Base-by-base conservation (phyloP, 2,797 vertebrate genomes). In the Gymnopithys bicolor region DNA sequence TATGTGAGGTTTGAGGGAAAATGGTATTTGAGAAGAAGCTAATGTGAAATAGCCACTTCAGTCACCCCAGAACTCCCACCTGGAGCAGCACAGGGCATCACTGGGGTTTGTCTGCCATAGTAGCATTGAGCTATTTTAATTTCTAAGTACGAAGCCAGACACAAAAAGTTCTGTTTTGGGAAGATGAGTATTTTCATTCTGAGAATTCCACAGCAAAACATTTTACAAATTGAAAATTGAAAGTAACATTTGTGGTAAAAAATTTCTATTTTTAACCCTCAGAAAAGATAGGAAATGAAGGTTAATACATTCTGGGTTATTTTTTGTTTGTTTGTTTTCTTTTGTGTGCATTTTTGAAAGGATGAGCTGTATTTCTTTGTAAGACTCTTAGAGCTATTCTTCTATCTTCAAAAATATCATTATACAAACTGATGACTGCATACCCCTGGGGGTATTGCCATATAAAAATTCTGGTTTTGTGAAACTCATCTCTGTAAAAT, bases 401-500 rank as follows among this genome's bases (percentile, higher is more conserved):
- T 84, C 69, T 90, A 18, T 81, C 82, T 84, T 56, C 77, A 79
- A 37, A 77, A 95, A 93, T 82, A 94, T 85, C 81, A 91, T 94
- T 94, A 82, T 95, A 70, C 7, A 1, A 87, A 75, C 89, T 77
- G 91, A 82, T 87, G 84, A 45, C 69, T 95, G 60, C 59, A n/a
- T 84, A 58, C 22, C 77, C 70, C 55, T 35, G 22, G 71, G 80
- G 94, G 84, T 93, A 93, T 73, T 93, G 76, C 81, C 56, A 51
- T 73, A 90, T 90, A 94, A 85, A 94, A 95, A 91, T 53, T 91
- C 80, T 60, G 35, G 1, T 92, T 96, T 96, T 95, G 79, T 91
- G 85, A 97, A 97, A 97, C 93, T 96, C 94, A 96, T 96, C 83
- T 96, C 75, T 93, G 87, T 96, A 97, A 97, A 96, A 96, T 96